Percentiles rank a stretch among this genome's conserved stretches.
phyloP scores from a whole-genome alignment of 1,140 invertebrate species.

The Meteorus sp. region DNA sequence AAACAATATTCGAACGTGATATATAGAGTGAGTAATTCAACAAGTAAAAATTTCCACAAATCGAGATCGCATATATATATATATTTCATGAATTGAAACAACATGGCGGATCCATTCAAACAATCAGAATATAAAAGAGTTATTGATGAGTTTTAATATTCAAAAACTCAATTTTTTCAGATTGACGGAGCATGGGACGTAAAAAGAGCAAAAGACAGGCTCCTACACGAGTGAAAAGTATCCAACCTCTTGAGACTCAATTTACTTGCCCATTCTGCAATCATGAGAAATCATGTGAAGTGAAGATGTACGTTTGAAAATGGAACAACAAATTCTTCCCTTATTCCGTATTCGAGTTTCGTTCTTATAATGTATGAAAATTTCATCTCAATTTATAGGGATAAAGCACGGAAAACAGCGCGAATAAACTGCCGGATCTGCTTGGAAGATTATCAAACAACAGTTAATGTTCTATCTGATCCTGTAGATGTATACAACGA shows the following conservation, averaged over 20 bases:
- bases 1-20: no score
- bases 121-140: no score
- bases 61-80: no score
- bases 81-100: no score
- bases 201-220: conserved; percentile 94
- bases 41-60: no score
- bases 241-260: conserved; percentile 86
- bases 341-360: not conserved
- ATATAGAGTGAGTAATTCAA: no score
- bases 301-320: conserved; percentile 84
- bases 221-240: conserved; percentile 85
- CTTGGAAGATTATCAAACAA: conserved; percentile 90
- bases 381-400: conserved; percentile 67
- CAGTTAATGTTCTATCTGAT: conserved; percentile 93
- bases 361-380: not conserved
- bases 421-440: conserved; percentile 89
- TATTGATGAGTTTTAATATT: no score
- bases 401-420: conserved; percentile 85
- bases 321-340: not conserved
- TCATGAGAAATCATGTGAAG: conserved; percentile 97
- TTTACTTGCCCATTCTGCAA: conserved; percentile 99
- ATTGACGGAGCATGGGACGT: conserved; percentile 73
- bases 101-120: no score
- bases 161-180: no score
- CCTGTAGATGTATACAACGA: conserved; percentile 97